Evolutionary conservation across 53 echinoderm and acorn worm species (phyloP).

Genomic region (Henricia sp.): DNA sequence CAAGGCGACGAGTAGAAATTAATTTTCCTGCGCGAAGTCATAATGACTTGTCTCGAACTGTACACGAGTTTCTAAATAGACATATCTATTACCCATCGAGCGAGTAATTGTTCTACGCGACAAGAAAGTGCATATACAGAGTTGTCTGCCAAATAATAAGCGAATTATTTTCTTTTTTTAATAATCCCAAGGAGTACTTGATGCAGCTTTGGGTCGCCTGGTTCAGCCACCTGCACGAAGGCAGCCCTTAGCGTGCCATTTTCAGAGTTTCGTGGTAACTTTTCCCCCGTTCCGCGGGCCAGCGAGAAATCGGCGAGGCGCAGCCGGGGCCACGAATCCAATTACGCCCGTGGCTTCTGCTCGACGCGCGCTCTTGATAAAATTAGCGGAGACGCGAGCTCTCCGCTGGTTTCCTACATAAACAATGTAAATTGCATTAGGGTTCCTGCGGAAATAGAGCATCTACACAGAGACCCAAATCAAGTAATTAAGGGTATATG

Average conservation of each 20-base stretch:
- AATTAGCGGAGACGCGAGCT: constrained; percentile 54
- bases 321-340: constrained; percentile 58
- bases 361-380: constrained; percentile 54
- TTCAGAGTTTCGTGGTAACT: not conserved
- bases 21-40: not conserved
- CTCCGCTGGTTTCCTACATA: constrained; percentile 58
- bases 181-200: constrained; percentile 16
- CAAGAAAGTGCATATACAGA: constrained; percentile 50
- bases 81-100: constrained; percentile 5
- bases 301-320: constrained; percentile 24
- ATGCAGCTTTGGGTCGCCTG: constrained; percentile 47
- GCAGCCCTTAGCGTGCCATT: constrained; percentile 42
- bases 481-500: constrained; percentile 66
- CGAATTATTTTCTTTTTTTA: constrained; percentile 38
- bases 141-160: not conserved
- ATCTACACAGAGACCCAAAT: constrained; percentile 54
- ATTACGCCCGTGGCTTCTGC: constrained; percentile 64
- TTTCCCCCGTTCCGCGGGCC: not conserved
- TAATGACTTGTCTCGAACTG: constrained; percentile 14
- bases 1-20: not conserved
- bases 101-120: constrained; percentile 38
- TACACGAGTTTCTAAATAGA: not conserved
- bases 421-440: constrained; percentile 63
- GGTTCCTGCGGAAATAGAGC: constrained; percentile 46
- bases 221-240: constrained; percentile 43